These are phyloP conservation scores for Nasua narica DNA, from an alignment of 2,797 vertebrate genomes.

Conservation along the genomic window DNA sequence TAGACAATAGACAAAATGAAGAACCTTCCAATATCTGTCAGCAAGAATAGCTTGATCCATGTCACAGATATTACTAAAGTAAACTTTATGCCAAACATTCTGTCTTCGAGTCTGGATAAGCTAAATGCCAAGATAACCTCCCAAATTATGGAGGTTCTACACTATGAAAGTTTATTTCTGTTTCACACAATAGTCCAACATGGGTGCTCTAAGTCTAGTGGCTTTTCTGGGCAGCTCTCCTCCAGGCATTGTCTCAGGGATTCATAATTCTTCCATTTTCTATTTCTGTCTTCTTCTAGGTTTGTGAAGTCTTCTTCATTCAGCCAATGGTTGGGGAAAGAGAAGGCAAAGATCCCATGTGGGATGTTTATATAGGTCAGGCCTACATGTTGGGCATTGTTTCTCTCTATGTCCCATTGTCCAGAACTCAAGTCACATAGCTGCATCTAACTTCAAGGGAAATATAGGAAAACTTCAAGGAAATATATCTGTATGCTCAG, in stretches of 20 bases:
- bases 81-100: neutral
- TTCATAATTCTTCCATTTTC: neutral
- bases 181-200: neutral
- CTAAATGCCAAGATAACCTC: slow-evolving; percentile 10
- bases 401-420: neutral
- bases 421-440: neutral
- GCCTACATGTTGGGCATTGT: neutral
- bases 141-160: neutral
- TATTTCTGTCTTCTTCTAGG: neutral
- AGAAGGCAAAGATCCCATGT: neutral
- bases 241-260: neutral
- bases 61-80: neutral
- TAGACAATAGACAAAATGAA: neutral
- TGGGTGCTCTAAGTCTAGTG: neutral
- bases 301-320: neutral
- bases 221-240: neutral
- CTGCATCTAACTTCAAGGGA: neutral
- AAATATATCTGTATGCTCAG: neutral
- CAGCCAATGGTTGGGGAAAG: neutral
- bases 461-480: too few relatives aligned
- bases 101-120: neutral
- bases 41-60: neutral
- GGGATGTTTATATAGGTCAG: neutral
- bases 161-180: neutral
- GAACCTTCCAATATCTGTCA: neutral